These are phyloP conservation scores for Albula goreensis DNA, from an alignment of 2,113 vertebrate genomes.

Conservation along the genomic window DNA sequence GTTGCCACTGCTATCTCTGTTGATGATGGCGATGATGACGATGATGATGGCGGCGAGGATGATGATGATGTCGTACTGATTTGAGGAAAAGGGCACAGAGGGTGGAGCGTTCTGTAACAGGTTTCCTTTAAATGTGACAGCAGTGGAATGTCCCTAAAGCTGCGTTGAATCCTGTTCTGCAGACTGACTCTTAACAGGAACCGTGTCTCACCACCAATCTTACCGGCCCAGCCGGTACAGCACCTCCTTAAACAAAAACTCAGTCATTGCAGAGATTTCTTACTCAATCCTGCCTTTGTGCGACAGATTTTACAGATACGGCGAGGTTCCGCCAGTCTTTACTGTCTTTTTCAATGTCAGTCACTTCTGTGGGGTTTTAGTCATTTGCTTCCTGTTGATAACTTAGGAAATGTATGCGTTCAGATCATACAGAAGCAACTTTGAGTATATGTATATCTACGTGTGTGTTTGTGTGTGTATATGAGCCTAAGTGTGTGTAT, in stretches of 20 bases:
- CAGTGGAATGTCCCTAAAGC: slow-evolving; percentile 52
- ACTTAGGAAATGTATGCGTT: not conserved
- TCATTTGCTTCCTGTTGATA: not conserved
- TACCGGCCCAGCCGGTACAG: slow-evolving; percentile 68
- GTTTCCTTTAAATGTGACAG: slow-evolving; percentile 32
- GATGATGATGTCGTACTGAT: too few species aligned
- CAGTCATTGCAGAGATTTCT: slow-evolving; percentile 65
- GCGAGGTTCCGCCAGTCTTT: not conserved
- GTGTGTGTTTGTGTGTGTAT: not conserved
- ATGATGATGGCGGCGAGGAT: not conserved
- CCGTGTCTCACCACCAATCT: slow-evolving; percentile 36
- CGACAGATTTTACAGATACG: slow-evolving; percentile 49
- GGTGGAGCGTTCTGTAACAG: slow-evolving; percentile 42
- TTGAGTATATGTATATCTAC: not conserved
- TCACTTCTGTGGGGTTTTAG: not conserved
- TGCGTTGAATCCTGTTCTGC: slow-evolving; percentile 20
- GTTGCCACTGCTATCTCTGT: not conserved
- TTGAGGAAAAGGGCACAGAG: not conserved
- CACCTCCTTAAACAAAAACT: slow-evolving; percentile 54
- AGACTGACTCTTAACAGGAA: slow-evolving; percentile 47
- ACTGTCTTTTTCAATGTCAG: slow-evolving; percentile 16
- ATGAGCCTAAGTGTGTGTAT: not conserved
- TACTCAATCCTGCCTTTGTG: slow-evolving; percentile 56
- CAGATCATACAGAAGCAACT: not conserved
- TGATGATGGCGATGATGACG: not conserved